Base-by-base conservation (phyloP, 2,113 vertebrate genomes). In the Bufo bufo region DNA sequence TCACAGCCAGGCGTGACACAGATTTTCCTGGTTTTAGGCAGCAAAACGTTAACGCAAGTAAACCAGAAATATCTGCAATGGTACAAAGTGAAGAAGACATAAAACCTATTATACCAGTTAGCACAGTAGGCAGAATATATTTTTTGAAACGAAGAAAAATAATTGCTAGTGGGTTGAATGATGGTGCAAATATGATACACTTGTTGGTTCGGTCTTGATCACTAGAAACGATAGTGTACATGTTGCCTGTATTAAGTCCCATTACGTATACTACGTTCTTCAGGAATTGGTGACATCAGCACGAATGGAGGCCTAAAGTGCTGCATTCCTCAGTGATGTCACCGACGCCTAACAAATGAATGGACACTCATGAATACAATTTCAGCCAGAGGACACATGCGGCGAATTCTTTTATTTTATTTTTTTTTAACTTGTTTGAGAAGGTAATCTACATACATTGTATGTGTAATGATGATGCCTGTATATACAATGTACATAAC, bases 401-500 rank as follows among this genome's bases (percentile, higher is more conserved):
- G 71, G 45, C 13, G 11, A 52, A 54, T 79, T 54, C 4, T 79
- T 79, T 12, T 8, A 10, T 13, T 2, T 11, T 3, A 58, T n/a
- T 75, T 49, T 17, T 77, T 78, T 78, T 78, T 14, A 11, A n/a
- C 14, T 11, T 54, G 9, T 23, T 11, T 54, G 9, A 56, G 77
- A 14, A 78, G 78, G 23, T 33, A 80, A 9, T 82, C 19, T 52
- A 8, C 81, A 83, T 83, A 83, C 81, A 69, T 49, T 66, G 81
- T 69, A 65, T 82, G 56, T 83, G 81, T 50, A 69, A 83, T 69
- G 19, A 63, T 69, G 66, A 83, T 69, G 63, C 49, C 81, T 66
- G 81, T 83, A 66, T 82, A 66, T 69, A 66, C 81, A 83, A 50
- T 69, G 81, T 83, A 83, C 61, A 82, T 82, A 82, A 50, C 77